Conservation (phyloP, 2,888 invertebrate species). For the Actias luna region DNA sequence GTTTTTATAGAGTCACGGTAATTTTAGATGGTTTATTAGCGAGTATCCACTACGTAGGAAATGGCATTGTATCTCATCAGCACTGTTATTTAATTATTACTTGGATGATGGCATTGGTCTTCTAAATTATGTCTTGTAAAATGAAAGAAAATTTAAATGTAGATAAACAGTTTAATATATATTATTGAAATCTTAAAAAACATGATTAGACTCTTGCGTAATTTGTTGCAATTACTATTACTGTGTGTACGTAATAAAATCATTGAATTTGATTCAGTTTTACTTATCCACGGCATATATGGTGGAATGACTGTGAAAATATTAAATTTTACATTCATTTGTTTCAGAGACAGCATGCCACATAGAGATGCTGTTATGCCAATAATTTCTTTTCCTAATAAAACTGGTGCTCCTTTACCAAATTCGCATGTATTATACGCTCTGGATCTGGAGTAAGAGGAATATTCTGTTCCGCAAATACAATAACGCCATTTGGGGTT, state of each 20-base stretch:
- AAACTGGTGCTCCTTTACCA: constrained; percentile 58
- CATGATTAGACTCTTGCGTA: neutral
- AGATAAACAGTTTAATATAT: constrained; percentile 36
- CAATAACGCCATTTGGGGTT: constrained; percentile 66
- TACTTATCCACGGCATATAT: constrained; percentile 59
- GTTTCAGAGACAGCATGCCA: constrained; percentile 36
- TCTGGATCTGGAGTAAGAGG: constrained; percentile 22
- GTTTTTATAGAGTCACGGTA: constrained; percentile 35
- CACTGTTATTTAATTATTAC: neutral
- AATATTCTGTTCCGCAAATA: constrained; percentile 55
- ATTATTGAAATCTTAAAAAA: constrained; percentile 31
- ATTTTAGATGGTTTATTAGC: constrained; percentile 54
- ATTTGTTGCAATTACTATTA: constrained; percentile 7
- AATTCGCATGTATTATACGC: constrained; percentile 43
- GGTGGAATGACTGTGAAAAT: constrained; percentile 60
- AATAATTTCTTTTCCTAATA: constrained; percentile 44
- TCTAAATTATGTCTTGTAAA: constrained; percentile 20
- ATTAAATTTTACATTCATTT: constrained; percentile 43
- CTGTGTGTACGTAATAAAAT: constrained; percentile 11
- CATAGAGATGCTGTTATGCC: constrained; percentile 51
- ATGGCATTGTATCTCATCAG: constrained; percentile 13
- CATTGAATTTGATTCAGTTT: constrained; percentile 24
- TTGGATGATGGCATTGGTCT: neutral
- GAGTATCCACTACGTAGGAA: constrained; percentile 27
- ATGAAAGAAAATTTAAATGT: constrained; percentile 24